A percentile compares a stretch with the other conserved stretches of the same genome.
phyloP scores from a whole-genome alignment of 2,888 invertebrate species.

The Timandra comae region DNA sequence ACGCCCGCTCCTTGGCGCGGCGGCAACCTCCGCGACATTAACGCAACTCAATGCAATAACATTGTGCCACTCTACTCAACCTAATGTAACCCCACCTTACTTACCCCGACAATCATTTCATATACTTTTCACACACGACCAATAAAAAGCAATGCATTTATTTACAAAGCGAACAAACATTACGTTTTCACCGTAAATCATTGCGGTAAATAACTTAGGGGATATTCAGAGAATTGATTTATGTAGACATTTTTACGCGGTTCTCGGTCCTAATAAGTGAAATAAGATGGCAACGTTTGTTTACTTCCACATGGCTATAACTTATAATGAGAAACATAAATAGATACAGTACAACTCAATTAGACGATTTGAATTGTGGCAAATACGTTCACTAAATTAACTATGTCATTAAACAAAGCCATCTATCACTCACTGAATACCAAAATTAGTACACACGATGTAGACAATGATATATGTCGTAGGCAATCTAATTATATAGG shows the following conservation, averaged over 20 bases:
- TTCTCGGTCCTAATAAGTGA: slow-evolving; percentile 48
- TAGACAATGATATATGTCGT: too few species aligned
- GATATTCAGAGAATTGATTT: slow-evolving; percentile 61
- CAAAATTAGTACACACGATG: too few species aligned
- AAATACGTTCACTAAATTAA: slow-evolving; percentile 13
- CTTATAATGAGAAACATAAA: background rate
- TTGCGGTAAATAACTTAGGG: slow-evolving; percentile 49
- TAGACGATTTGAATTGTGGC: background rate
- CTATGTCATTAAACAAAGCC: slow-evolving; percentile 13
- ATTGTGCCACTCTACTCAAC: slow-evolving; percentile 53
- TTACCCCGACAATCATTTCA: slow-evolving; percentile 37
- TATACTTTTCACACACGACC: slow-evolving; percentile 31
- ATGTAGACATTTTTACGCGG: slow-evolving; percentile 55
- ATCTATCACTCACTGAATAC: slow-evolving; percentile 16
- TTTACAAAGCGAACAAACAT: slow-evolving; percentile 35
- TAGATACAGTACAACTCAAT: background rate
- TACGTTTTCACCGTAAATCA: slow-evolving; percentile 50
- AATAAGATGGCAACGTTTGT: slow-evolving; percentile 31
- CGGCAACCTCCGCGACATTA: slow-evolving; percentile 47
- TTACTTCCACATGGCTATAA: slow-evolving; percentile 19
- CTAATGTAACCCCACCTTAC: slow-evolving; percentile 19
- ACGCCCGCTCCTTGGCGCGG: slow-evolving; percentile 28
- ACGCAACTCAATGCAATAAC: slow-evolving; percentile 64
- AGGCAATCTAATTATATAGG: too few species aligned
- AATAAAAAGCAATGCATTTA: slow-evolving; percentile 30